Conservation (phyloP, 2,113 vertebrate species). For the Brachyistius frenatus region DNA sequence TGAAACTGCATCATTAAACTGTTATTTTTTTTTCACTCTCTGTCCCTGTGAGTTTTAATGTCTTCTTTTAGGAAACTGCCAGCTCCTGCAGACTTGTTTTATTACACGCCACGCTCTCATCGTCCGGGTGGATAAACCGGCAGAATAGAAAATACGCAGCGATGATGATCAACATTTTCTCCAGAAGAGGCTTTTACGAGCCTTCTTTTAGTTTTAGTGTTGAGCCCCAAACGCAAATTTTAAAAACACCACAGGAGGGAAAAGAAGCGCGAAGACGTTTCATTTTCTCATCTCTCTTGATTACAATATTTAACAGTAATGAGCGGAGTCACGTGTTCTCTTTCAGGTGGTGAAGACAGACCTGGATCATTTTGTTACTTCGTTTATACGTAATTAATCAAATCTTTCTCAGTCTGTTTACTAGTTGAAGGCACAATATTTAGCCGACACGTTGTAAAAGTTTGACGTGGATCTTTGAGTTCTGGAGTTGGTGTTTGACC, state of each 20-base stretch:
- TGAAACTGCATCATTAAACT: constrained; percentile 41
- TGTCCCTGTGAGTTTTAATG: constrained; percentile 27
- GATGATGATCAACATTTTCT: constrained; percentile 46
- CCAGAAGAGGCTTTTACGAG: constrained; percentile 60
- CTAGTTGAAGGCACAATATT: neutral
- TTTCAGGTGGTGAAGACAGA: neutral
- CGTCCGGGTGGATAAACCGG: constrained; percentile 23
- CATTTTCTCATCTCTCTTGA: constrained; percentile 40
- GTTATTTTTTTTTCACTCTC: constrained; percentile 29
- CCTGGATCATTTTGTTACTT: constrained; percentile 54
- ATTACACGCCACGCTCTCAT: constrained; percentile 13
- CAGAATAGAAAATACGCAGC: constrained; percentile 38
- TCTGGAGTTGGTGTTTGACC: constrained; percentile 55
- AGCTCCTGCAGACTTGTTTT: constrained; percentile 48
- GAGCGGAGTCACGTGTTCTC: neutral
- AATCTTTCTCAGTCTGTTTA: neutral
- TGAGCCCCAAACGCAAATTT: constrained; percentile 44
- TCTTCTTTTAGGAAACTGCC: constrained; percentile 6
- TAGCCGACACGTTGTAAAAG: neutral
- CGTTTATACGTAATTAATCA: constrained; percentile 69
- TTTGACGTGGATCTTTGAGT: constrained; percentile 6
- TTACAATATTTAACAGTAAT: constrained; percentile 4
- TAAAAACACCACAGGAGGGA: constrained; percentile 35
- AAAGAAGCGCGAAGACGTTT: constrained; percentile 20
- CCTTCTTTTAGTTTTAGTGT: constrained; percentile 34